phyloP scores from a whole-genome alignment of 2,888 invertebrate species.

The Polydesmus complanatus region DNA sequence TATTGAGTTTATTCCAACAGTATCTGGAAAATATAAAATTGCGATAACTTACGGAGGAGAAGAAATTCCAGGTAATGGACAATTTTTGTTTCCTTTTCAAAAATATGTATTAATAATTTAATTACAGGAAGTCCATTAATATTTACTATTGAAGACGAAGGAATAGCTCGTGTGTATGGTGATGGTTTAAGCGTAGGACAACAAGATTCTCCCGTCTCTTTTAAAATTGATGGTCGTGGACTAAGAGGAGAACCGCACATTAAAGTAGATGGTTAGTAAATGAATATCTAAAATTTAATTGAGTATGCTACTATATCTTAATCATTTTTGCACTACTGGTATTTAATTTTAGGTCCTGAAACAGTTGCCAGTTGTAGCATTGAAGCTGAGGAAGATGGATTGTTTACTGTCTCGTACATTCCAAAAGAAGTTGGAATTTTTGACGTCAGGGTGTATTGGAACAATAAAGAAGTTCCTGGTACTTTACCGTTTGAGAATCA shows the following conservation, averaged over 20 bases:
- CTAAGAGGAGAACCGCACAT: conserved; percentile 38
- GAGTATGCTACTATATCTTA: conserved; percentile 1
- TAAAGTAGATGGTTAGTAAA: conserved; percentile 33
- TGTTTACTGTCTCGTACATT: conserved; percentile 78
- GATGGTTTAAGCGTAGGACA: conserved; percentile 42
- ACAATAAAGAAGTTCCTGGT: conserved; percentile 39
- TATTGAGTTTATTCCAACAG: conserved; percentile 69
- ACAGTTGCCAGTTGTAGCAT: conserved; percentile 42
- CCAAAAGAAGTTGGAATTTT: conserved; percentile 85
- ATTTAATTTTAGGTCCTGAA: conserved; percentile 40
- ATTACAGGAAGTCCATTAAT: conserved; percentile 39
- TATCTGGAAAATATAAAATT: conserved; percentile 62
- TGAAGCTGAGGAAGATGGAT: conserved; percentile 42
- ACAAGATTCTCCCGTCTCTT: conserved; percentile 38
- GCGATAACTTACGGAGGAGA: conserved; percentile 43
- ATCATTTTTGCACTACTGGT: not conserved
- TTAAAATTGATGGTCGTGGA: conserved; percentile 39
- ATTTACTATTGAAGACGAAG: conserved; percentile 44
- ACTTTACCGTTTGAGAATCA: conserved; percentile 10
- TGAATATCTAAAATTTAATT: too few relatives aligned
- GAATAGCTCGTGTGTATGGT: conserved; percentile 45
- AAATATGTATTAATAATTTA: conserved; percentile 3
- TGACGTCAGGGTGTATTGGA: conserved; percentile 65
- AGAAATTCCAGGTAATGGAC: conserved; percentile 38
- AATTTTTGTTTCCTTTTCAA: not conserved